Percentiles rank a stretch among this genome's conserved stretches.
Evolutionary conservation across 2,797 vertebrate genomes (phyloP).

Genomic region (Anguilla megastoma): DNA sequence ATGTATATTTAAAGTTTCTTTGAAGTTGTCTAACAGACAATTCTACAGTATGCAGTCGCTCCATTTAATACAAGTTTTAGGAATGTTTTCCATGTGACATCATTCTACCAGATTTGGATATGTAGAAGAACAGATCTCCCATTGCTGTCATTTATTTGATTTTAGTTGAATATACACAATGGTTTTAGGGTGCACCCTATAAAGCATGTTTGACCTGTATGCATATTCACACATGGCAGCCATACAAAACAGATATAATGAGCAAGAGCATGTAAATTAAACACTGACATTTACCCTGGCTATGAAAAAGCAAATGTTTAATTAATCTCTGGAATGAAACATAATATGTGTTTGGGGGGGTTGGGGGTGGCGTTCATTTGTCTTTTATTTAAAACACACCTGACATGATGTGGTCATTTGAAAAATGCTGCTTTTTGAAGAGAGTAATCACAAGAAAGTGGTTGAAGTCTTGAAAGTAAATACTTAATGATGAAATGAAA

Average conservation of each 20-base stretch:
- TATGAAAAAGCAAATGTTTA: conserved; percentile 11
- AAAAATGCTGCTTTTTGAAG: neutral
- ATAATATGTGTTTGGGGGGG: neutral
- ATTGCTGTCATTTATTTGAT: conserved; percentile 27
- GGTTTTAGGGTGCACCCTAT: neutral
- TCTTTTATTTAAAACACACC: conserved; percentile 3
- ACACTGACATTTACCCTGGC: neutral
- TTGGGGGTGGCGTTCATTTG: neutral
- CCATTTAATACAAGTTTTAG: neutral
- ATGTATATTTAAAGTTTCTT: neutral
- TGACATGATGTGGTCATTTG: conserved; percentile 13
- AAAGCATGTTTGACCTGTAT: neutral
- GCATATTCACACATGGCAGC: conserved; percentile 22
- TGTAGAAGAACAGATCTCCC: conserved; percentile 5
- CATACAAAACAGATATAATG: conserved; percentile 25
- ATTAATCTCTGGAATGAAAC: conserved; percentile 10
- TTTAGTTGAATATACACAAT: neutral
- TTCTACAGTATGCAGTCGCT: neutral
- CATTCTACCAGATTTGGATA: conserved; percentile 19
- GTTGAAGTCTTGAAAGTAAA: neutral
- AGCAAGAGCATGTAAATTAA: conserved; percentile 17
- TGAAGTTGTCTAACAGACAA: neutral
- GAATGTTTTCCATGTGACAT: conserved; percentile 24
- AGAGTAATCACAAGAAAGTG: conserved; percentile 8
- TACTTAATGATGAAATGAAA: neutral